Evolutionary conservation across 2,888 invertebrate genomes (phyloP).

Genomic region (Yponomeuta plumbellus): DNA sequence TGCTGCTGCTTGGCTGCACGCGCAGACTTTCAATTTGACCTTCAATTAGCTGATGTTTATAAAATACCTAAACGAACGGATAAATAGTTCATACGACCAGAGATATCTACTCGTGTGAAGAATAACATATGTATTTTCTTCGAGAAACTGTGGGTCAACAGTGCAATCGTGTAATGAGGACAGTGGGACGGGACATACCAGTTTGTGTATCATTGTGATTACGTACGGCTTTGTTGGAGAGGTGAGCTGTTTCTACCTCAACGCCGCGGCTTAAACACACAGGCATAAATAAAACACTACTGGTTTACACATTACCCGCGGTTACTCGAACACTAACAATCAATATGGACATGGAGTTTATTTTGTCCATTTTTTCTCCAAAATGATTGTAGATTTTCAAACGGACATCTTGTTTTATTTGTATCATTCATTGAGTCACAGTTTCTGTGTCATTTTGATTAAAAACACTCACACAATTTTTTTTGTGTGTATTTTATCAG

Average conservation of each 20-base stretch:
- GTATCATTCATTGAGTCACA: no score
- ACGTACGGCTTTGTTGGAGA: constrained; percentile 10
- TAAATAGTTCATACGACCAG: not conserved
- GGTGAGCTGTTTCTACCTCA: not conserved
- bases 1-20: constrained; percentile 12
- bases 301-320: no score
- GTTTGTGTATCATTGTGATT: not conserved
- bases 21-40: constrained; percentile 1
- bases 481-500: no score
- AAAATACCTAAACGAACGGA: constrained; percentile 1
- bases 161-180: not conserved
- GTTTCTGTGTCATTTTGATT: no score
- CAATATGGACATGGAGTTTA: no score
- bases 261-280: not conserved
- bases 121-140: constrained; percentile 1
- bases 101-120: not conserved
- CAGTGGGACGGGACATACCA: constrained; percentile 9
- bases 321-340: no score
- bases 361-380: no score
- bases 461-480: no score
- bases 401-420: no score
- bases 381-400: no score
- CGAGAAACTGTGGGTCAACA: constrained; percentile 8
- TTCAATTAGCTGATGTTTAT: constrained; percentile 8
- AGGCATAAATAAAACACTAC: not conserved